phyloP scores from a whole-genome alignment of 1,140 invertebrate species.

The Octopus sinensis region DNA sequence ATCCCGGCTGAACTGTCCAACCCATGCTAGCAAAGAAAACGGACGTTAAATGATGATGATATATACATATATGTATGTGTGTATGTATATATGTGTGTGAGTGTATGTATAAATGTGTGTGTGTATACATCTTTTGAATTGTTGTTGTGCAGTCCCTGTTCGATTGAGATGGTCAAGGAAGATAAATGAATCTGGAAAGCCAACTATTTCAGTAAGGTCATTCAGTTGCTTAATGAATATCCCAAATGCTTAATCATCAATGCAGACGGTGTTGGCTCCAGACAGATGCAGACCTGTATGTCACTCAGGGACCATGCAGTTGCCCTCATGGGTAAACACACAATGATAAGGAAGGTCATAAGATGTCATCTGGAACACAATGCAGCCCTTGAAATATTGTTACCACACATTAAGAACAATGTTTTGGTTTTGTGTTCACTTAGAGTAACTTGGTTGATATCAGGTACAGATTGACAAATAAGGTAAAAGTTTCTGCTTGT shows the following conservation, averaged over 20 bases:
- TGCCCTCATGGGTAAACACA: slow-evolving; percentile 99
- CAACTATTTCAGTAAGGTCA: slow-evolving; percentile 94
- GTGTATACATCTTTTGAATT: slow-evolving; percentile 37
- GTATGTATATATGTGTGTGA: no score
- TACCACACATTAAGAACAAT: slow-evolving; percentile 95
- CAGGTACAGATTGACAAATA: slow-evolving; percentile 87
- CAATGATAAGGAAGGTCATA: slow-evolving; percentile 99
- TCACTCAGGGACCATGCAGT: slow-evolving; percentile 81
- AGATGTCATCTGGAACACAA: slow-evolving; percentile 93
- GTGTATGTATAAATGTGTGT: no score
- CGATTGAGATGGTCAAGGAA: slow-evolving; percentile 97
- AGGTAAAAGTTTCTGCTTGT: slow-evolving; percentile 81
- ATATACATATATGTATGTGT: no score
- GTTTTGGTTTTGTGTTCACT: slow-evolving; percentile 97
- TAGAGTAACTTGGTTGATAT: slow-evolving; percentile 90
- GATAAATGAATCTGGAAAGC: slow-evolving; percentile 98
- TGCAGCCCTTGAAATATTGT: slow-evolving; percentile 85
- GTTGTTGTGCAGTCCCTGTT: slow-evolving; percentile 55
- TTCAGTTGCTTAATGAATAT: slow-evolving; percentile 92
- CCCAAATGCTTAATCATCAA: slow-evolving; percentile 98
- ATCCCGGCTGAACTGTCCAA: no score
- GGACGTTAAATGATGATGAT: no score
- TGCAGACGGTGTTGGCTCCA: slow-evolving; percentile 99
- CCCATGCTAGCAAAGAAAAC: no score
- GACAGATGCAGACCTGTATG: slow-evolving; percentile 98